Evolutionary conservation across 2,113 vertebrate genomes (phyloP), one percentile per base, ranked within the genome.

Genomic region (Pelmatolapia mariae): DNA sequence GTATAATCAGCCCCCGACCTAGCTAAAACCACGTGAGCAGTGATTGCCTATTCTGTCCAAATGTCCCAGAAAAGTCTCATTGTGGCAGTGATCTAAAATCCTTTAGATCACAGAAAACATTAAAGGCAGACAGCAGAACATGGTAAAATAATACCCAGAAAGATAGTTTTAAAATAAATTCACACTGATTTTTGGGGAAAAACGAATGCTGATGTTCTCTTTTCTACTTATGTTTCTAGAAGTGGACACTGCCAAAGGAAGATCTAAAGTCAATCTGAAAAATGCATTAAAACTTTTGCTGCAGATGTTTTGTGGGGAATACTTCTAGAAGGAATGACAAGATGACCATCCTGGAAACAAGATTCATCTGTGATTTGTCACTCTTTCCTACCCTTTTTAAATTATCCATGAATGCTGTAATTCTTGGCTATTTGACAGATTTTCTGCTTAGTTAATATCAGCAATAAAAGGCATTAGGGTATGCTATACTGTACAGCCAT

Each of bases 1-100:
- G 84, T 83, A 54, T 85, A 90, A 94, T 92, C 89, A 91, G 85
- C 87, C 84, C 68, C 80, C 19, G 13, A 88, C 84, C 73, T 38
- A 13, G 85, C 80, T 81, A 10, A 88, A 86, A 45, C 57, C 87
- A 80, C 83, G 76, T 47, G 86, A 86, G 29, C 1, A 11, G 80
- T 87, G 90, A 92, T 87, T 88, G 47, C 38, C 53, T 83, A 83
- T 90, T 88, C 26, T 79, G n/a, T 89, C 81, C 45, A 85, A 87
- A 91, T 85, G 57, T 81, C 61, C 47, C 12, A 12, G 53, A 47
- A 86, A 86, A 89, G 89, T 85, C 86, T 85, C 33, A 52, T 43
- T 71, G 57, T 86, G 85, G 79, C 50, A 56, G 40, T 45, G 78
- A 84, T 24, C 85, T 52, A 63, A 57, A 76, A 79, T 81, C 29